These are phyloP conservation scores for Drosophila mulleri DNA, from an alignment of 2,888 invertebrate species.

Conservation along the genomic window DNA sequence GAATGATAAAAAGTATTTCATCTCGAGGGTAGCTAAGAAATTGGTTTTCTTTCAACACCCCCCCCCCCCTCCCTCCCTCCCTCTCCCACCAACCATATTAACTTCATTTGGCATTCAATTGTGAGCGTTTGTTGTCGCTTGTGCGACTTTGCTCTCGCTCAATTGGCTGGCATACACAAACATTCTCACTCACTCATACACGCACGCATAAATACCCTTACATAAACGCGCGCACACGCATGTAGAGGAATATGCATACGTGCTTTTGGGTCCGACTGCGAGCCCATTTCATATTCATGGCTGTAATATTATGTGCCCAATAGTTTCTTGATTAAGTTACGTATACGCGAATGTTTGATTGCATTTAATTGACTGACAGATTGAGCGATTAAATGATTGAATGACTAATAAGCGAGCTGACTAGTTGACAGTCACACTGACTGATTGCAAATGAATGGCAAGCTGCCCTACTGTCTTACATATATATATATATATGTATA, in stretches of 20 bases:
- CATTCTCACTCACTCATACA: not conserved
- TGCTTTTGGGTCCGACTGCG: not conserved
- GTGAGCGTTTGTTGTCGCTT: conserved; percentile 34
- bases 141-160: conserved; percentile 25
- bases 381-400: no score
- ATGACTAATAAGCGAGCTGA: no score
- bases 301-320: not conserved
- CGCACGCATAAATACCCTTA: not conserved
- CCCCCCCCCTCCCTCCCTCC: no score
- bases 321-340: conserved; percentile 1
- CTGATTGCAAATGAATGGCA: no score
- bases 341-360: no score
- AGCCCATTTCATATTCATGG: not conserved
- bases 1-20: not conserved
- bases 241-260: not conserved
- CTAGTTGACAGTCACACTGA: no score
- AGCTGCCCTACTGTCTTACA: no score
- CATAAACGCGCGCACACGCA: not conserved
- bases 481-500: no score
- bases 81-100: no score
- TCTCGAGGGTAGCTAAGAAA: conserved; percentile 2
- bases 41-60: conserved; percentile 7
- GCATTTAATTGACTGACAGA: no score
- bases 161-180: conserved; percentile 11
- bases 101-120: conserved; percentile 41